Percentiles rank a stretch among this genome's conserved stretches.
phyloP scores from a whole-genome alignment of 2,888 invertebrate genomes.

The Oligia fasciuncula region DNA sequence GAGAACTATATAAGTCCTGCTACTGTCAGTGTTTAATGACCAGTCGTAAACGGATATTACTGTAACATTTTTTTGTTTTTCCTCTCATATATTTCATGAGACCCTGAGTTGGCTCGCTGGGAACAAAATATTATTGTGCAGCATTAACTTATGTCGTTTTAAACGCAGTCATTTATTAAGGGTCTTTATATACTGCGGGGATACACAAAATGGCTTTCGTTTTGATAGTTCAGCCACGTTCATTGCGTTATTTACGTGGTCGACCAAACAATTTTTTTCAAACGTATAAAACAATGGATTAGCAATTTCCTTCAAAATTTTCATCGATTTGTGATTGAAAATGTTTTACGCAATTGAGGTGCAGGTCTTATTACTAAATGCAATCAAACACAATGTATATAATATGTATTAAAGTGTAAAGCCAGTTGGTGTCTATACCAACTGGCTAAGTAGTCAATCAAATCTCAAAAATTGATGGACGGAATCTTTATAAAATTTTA shows the following conservation, averaged over 20 bases:
- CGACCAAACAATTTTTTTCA: not conserved
- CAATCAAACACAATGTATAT: too few species aligned
- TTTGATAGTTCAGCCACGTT: not conserved
- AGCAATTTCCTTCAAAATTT: not conserved
- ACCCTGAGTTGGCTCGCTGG: slow-evolving; percentile 47
- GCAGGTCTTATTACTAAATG: too few species aligned
- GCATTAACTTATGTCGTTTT: slow-evolving; percentile 48
- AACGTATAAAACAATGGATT: not conserved
- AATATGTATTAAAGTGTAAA: too few species aligned
- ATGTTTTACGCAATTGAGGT: too few species aligned
- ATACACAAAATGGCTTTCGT: not conserved
- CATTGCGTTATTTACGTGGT: not conserved
- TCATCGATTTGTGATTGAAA: too few species aligned
- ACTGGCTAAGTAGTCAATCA: too few species aligned
- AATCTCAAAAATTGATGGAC: too few species aligned
- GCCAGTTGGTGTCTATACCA: too few species aligned
- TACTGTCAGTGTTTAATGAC: slow-evolving; percentile 80
- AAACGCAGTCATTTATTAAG: slow-evolving; percentile 8
- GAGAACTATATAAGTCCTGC: slow-evolving; percentile 65
- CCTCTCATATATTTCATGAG: slow-evolving; percentile 64
- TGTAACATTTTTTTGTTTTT: slow-evolving; percentile 73
- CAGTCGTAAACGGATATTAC: slow-evolving; percentile 77
- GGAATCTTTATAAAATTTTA: too few species aligned
- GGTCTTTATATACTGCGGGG: not conserved
- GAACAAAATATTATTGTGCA: slow-evolving; percentile 43